A percentile compares a stretch with the other conserved stretches of the same genome.
These are phyloP conservation scores for Jacana jacana DNA, from an alignment of 2,113 vertebrate species.

Conservation along the genomic window DNA sequence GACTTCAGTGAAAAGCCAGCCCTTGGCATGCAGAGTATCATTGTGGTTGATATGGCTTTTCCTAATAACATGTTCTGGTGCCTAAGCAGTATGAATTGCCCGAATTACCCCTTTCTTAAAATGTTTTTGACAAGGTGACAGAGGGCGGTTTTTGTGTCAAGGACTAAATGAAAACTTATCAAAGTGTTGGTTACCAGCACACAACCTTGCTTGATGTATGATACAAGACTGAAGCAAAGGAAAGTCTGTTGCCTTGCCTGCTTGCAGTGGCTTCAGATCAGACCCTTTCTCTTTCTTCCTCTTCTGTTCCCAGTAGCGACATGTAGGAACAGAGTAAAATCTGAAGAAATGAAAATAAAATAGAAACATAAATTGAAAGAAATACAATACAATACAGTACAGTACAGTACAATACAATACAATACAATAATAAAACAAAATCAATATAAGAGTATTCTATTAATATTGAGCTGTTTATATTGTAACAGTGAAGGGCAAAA, in stretches of 20 bases:
- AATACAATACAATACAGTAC: neutral
- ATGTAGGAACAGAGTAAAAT: neutral
- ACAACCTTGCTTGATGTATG: neutral
- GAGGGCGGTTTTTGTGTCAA: neutral
- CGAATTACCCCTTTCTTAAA: neutral
- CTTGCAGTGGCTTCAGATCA: neutral
- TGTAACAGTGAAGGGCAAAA: neutral
- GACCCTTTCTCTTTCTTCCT: neutral
- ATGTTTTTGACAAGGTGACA: conserved; percentile 4
- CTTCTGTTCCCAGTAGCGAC: neutral
- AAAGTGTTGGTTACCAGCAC: neutral
- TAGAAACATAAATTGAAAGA: neutral
- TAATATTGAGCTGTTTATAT: neutral
- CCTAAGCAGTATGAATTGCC: neutral
- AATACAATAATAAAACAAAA: neutral
- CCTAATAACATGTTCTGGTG: conserved; percentile 1
- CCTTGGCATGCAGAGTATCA: neutral
- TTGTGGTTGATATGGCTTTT: conserved; percentile 25
- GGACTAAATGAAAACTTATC: neutral
- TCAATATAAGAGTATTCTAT: neutral
- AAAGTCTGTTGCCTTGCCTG: neutral
- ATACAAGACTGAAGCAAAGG: neutral
- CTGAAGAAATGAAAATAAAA: neutral
- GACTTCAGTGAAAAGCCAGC: conserved; percentile 5
- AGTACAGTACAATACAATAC: neutral